Evolutionary conservation across 2,113 vertebrate genomes (phyloP).

Genomic region (Leucopsar rothschildi): DNA sequence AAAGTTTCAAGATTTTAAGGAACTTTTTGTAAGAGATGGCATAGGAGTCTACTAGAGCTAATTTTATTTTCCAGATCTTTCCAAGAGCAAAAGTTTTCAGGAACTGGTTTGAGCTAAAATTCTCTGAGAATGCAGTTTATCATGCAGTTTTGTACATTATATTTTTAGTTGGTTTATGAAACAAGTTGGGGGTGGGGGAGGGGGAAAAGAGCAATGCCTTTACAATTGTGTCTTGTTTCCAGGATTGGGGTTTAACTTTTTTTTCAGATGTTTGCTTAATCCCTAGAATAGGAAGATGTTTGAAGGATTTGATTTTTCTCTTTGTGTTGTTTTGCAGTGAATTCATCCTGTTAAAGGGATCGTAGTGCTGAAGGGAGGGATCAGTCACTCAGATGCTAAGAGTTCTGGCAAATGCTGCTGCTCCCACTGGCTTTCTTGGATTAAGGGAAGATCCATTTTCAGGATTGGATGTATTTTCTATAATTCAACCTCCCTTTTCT

Average conservation of each 20-base stretch:
- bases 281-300: neutral
- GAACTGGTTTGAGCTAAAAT: neutral
- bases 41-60: neutral
- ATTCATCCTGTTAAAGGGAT: neutral
- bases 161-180: neutral
- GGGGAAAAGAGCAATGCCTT: neutral
- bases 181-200: rapidly evolving
- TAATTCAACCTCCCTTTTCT: neutral
- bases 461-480: neutral
- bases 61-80: neutral
- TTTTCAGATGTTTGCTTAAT: neutral
- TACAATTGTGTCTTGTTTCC: neutral
- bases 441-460: neutral
- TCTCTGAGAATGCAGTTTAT: neutral
- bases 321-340: neutral
- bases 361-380: neutral
- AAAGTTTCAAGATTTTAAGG: neutral
- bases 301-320: neutral
- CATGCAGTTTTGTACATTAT: neutral
- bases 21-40: neutral
- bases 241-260: neutral
- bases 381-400: neutral
- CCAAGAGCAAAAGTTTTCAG: neutral
- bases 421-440: neutral
- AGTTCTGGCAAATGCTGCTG: neutral